These are phyloP conservation scores for Megalopta genalis DNA, from an alignment of 1,140 invertebrate species.

Conservation along the genomic window DNA sequence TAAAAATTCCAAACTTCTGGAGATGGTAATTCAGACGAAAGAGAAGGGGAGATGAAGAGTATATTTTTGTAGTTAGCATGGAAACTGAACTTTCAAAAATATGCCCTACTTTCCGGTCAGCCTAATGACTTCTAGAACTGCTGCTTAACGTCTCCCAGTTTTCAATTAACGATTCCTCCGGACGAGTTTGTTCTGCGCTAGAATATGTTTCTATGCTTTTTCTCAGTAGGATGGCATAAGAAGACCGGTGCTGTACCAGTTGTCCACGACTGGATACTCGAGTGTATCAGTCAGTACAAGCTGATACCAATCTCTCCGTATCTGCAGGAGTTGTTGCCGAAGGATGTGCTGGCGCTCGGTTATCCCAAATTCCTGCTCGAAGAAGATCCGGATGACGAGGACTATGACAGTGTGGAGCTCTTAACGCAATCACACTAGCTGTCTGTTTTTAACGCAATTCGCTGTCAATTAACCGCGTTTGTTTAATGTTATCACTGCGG, in stretches of 20 bases:
- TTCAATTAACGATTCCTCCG: too few relatives aligned
- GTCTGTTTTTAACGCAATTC: neutral
- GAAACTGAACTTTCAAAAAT: too few relatives aligned
- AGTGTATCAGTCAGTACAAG: conserved; percentile 70
- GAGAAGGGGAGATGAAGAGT: too few relatives aligned
- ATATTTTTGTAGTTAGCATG: too few relatives aligned
- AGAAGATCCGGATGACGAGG: conserved; percentile 33
- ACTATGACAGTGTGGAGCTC: neutral
- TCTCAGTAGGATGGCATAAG: conserved; percentile 55
- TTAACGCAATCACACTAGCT: neutral
- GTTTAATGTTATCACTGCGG: too few relatives aligned
- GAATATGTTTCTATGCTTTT: neutral
- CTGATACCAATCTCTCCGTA: conserved; percentile 63
- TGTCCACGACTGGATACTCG: conserved; percentile 66
- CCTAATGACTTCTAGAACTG: too few relatives aligned
- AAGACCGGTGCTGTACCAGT: conserved; percentile 54
- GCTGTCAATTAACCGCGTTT: neutral
- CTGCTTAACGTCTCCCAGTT: too few relatives aligned
- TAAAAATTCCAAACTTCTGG: too few relatives aligned
- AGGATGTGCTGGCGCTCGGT: conserved; percentile 30
- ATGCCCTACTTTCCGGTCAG: too few relatives aligned
- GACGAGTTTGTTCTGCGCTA: too few relatives aligned
- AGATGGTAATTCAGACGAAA: too few relatives aligned
- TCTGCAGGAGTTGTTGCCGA: conserved; percentile 40
- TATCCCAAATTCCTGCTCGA: conserved; percentile 55